Base-by-base conservation (phyloP, 2,797 vertebrate genomes). In the Oryzias dopingdopingensis region DNA sequence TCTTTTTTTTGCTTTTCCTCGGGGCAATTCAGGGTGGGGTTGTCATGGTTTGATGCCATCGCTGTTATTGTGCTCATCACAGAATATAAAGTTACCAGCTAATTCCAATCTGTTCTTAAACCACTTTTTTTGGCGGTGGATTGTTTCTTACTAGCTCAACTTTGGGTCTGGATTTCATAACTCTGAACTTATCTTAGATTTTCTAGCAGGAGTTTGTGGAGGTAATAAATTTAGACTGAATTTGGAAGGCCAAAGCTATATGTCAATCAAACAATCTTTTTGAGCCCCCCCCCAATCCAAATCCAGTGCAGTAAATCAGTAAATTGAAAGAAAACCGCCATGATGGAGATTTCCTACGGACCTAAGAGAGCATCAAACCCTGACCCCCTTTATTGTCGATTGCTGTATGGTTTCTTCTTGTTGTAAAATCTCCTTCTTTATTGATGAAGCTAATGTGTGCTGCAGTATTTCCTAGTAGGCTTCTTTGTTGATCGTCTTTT, bases 381-480 rank as follows among this genome's bases (percentile, higher is more conserved):
- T 91, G 92, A 92, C 83, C 84, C 73, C 86, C 82, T 86, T 86
- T 90, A 90, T 74, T 88, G 81, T 92, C 87, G 88, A 89, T 94
- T 93, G 93, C 93, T 93, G 92, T 95, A 92, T 67, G 90, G 90
- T 94, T 94, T 94, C 87, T 93, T 91, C 92, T 89, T 89, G 88
- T 91, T 94, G 93, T 95, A 93, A 93, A 93, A 92, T 90, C 92
- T 93, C 90, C 92, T 96, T 95, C 90, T 94, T 94, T 94, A 93
- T 94, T 85, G 90, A 94, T 94, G 56, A 89, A 92, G 91, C 92
- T 93, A 91, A 93, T 71, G 91, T 93, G 94, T 93, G 92, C 92
- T 92, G 91, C 93, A 94, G 94, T 96, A 95, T 95, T 94, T 95
- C 92, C 92, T 93, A 81, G 91, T 95, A 93, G 91, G 90, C 89